Base-by-base conservation (phyloP, 2,113 vertebrate genomes). In the Psilopsiagon aymara region DNA sequence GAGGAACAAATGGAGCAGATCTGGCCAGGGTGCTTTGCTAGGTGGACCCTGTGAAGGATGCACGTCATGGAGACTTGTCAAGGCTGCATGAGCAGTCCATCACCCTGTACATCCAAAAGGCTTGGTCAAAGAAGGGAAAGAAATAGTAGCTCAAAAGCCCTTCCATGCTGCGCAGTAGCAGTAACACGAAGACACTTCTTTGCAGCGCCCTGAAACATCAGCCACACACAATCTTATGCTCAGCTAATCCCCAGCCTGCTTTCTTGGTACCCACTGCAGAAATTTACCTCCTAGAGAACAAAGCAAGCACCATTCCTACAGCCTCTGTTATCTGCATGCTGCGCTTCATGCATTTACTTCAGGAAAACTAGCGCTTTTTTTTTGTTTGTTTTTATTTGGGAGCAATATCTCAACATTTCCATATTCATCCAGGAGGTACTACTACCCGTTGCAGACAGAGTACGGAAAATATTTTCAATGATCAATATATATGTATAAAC, bases 11-110 rank as follows among this genome's bases (percentile, higher is more conserved):
- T 3, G 14, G 43, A 35, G 55, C 53, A 78, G 69, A 44, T 4
- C 17, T 55, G 31, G 55, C 8, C 33, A 64, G n/a, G 33, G 19
- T 2, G 10, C 64, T 79, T 29, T 84, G 15, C 23, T 39, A 76
- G 33, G 21, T 20, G 33, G 14, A 29, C 7, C 7, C 33, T 6
- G 11, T 3, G 62, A 67, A 60, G 63, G 55, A 64, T 24, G 33
- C 17, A 70, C 69, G 69, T 60, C 27, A 28, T 0, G 5, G 33
- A 21, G 60, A 44, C n/a, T 5, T 49, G 35, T 33, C 0, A 0
- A 82, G 39, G 49, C 33, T 85, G 6, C 35, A 9, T 4, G 44
- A 64, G 43, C 7, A 47, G 35, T 49, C 33, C 29, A 62, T 39
- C 28, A 80, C 20, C 13, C 57, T 20, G 17, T 11, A 63, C 53